phyloP scores from a whole-genome alignment of 1,140 invertebrate species.

The Drosophila pallidifrons region DNA sequence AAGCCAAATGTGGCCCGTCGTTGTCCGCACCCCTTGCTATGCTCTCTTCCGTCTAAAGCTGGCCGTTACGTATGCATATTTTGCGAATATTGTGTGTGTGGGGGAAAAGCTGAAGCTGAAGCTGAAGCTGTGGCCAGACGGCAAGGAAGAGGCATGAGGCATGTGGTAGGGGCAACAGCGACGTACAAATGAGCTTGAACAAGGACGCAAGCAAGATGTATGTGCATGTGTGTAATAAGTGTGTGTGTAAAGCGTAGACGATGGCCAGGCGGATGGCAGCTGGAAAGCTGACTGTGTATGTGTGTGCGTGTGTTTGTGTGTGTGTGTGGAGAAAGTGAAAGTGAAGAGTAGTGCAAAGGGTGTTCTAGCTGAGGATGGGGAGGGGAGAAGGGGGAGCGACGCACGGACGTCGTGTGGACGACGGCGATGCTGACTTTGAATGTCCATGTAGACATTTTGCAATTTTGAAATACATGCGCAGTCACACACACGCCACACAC shows the following conservation, averaged over 20 bases:
- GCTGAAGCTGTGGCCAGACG: slow-evolving; percentile 11
- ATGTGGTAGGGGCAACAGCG: slow-evolving; percentile 13
- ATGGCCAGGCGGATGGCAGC: slow-evolving; percentile 5
- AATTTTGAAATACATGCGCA: slow-evolving; percentile 81
- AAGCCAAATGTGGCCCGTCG: slow-evolving; percentile 77
- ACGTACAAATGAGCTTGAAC: slow-evolving; percentile 79
- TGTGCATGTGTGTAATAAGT: slow-evolving; percentile 21
- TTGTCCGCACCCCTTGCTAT: neutral
- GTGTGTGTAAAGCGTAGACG: slow-evolving; percentile 19
- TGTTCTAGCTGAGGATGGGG: neutral
- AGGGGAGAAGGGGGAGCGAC: neutral
- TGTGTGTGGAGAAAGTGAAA: neutral
- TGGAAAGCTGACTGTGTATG: too few relatives aligned
- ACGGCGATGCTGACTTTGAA: slow-evolving; percentile 72
- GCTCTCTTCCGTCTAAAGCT: slow-evolving; percentile 34
- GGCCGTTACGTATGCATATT: slow-evolving; percentile 81
- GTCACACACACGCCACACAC: slow-evolving; percentile 48
- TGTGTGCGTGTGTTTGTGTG: too few relatives aligned
- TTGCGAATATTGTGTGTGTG: slow-evolving; percentile 20
- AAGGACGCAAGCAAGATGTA: slow-evolving; percentile 79
- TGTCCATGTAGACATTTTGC: slow-evolving; percentile 82
- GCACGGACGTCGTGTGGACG: slow-evolving; percentile 45
- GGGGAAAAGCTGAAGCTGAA: neutral
- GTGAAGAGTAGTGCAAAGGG: neutral
- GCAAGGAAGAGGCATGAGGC: neutral